A percentile compares a stretch with the other conserved stretches of the same genome.
Conservation (phyloP, 2,113 vertebrate genomes). For the Cinclus mexicanus region DNA sequence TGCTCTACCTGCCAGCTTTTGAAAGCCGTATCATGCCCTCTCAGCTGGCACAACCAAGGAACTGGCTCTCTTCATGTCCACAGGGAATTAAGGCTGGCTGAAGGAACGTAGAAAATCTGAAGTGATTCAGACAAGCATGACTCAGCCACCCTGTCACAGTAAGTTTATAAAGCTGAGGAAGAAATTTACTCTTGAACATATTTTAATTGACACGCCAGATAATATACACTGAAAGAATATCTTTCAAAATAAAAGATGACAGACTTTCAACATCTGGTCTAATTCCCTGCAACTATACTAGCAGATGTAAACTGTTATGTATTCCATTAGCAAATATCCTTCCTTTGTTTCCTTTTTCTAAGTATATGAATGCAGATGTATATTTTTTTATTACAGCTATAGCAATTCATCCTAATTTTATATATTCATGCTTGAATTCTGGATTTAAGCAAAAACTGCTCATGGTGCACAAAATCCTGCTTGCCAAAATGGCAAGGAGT, state of each 20-base stretch:
- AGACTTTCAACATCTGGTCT: constrained; percentile 62
- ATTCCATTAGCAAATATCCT: constrained; percentile 45
- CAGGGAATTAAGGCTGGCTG: background rate
- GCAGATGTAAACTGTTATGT: constrained; percentile 55
- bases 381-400: constrained; percentile 41
- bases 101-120: background rate
- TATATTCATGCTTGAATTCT: background rate
- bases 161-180: constrained; percentile 38
- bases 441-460: constrained; percentile 45
- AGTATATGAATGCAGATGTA: background rate
- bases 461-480: constrained; percentile 1
- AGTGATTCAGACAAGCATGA: constrained; percentile 40
- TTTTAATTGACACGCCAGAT: constrained; percentile 64
- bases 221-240: constrained; percentile 28
- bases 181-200: constrained; percentile 38
- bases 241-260: constrained; percentile 62
- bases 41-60: background rate
- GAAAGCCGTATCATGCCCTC: background rate
- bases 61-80: background rate
- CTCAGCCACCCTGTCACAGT: constrained; percentile 30
- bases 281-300: constrained; percentile 38
- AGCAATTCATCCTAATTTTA: constrained; percentile 33
- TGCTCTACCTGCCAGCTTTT: constrained; percentile 7
- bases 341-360: constrained; percentile 48
- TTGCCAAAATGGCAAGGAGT: background rate